Evolutionary conservation across 1,140 invertebrate species (phyloP), one percentile per base, ranked within the genome.

Genomic region (Trichoplusia ni): DNA sequence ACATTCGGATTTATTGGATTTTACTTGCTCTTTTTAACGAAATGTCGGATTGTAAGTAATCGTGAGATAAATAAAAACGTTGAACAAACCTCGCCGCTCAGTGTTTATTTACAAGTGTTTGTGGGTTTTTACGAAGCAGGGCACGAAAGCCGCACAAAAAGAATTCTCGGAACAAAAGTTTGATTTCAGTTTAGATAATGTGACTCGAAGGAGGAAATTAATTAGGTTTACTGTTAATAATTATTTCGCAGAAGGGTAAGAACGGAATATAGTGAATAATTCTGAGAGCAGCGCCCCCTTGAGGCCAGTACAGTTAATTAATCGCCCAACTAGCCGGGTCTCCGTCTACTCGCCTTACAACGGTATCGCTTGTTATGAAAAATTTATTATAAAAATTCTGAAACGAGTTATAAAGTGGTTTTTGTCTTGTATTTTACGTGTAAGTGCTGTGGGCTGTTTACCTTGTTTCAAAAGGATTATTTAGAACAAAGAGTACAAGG

Each of bases 181-280:
- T n/a, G 13, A 16, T 5, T 40, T 38, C 51, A 60, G 11, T 68
- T 42, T 47, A 49, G 47, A 64, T 64, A 65, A 66, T 66, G 19
- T 40, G 37, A 58, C 56, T 64, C 62, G 42, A 38, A 66, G 35
- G 58, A 42, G 23, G 63, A 65, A 66, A 67, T 71, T 72, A 72
- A 72, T 75, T 69, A 72, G 62, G 63, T 66, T 67, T 51, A 69
- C 63, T 73, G 56, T 63, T 76, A 67, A 73, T 75, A 68, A 75
- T 71, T 69, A 71, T 71, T 69, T 69, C 62, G 60, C 47, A 69
- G 63, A 73, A 63, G 65, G 69, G 62, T 58, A 68, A 71, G 44
- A 73, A 60, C 58, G 66, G 44, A 56, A 65, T 66, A 47, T 51
- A 70, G 65, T 71, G 63, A 69, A 74, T 74, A 71, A 74, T 72